Conservation (phyloP, 2,797 vertebrate species). For the Morus bassanus region DNA sequence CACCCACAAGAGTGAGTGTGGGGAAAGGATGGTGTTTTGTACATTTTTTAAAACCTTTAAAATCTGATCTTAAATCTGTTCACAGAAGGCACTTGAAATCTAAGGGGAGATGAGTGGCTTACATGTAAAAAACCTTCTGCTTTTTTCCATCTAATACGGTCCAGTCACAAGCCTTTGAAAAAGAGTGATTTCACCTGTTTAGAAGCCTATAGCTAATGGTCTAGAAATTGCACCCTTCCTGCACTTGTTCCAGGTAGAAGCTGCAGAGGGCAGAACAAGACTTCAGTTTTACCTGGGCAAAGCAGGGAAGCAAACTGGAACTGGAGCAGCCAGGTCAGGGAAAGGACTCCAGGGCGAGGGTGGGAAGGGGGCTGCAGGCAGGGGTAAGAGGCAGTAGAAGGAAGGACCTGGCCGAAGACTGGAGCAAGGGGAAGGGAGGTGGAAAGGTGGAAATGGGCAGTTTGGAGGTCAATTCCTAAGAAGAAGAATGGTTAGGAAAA, state of each 20-base stretch:
- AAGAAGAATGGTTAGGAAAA: background rate
- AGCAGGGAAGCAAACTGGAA: background rate
- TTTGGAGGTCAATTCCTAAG: background rate
- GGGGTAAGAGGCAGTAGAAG: background rate
- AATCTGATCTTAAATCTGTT: background rate
- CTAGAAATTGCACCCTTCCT: background rate
- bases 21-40: background rate
- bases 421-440: background rate
- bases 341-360: accelerated
- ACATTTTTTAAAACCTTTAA: background rate
- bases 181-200: background rate
- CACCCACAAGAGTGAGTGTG: background rate
- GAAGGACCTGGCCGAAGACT: background rate
- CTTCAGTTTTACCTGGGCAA: background rate
- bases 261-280: background rate
- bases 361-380: background rate
- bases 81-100: background rate
- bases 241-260: background rate
- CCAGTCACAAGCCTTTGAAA: background rate
- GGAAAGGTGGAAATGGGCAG: background rate
- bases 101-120: background rate
- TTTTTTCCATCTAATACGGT: background rate
- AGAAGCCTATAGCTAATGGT: background rate
- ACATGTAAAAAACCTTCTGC: background rate
- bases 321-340: background rate